A percentile compares a stretch with the other conserved stretches of the same genome.
phyloP scores from a whole-genome alignment of 2,797 vertebrate species.

The Aphelocoma californica region DNA sequence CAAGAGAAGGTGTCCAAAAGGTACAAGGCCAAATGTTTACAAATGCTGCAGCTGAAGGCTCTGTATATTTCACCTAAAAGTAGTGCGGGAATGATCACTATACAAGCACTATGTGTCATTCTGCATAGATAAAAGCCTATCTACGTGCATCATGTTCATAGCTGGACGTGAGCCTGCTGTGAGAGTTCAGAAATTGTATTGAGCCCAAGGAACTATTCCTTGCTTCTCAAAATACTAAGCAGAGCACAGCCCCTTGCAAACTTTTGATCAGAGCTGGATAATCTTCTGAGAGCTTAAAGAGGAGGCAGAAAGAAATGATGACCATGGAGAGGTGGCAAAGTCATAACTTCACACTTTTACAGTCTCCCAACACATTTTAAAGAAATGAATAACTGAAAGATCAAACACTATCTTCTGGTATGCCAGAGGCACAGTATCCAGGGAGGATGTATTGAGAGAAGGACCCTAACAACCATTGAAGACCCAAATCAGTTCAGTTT shows the following conservation, averaged over 20 bases:
- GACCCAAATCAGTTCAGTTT: neutral
- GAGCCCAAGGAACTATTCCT: neutral
- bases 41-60: neutral
- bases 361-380: neutral
- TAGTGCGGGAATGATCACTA: neutral
- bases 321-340: neutral
- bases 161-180: neutral
- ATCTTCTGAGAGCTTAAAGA: neutral
- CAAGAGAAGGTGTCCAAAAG: neutral
- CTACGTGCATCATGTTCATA: neutral
- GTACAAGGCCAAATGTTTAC: neutral
- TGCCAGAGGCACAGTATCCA: neutral
- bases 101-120: neutral
- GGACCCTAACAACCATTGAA: neutral
- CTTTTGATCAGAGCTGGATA: neutral
- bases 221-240: neutral
- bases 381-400: neutral
- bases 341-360: neutral
- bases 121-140: neutral
- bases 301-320: neutral
- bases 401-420: neutral
- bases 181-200: neutral
- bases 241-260: neutral
- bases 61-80: neutral
- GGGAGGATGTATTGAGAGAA: neutral